phyloP scores from a whole-genome alignment of 2,888 invertebrate species.

The Petrolisthes manimaculis region DNA sequence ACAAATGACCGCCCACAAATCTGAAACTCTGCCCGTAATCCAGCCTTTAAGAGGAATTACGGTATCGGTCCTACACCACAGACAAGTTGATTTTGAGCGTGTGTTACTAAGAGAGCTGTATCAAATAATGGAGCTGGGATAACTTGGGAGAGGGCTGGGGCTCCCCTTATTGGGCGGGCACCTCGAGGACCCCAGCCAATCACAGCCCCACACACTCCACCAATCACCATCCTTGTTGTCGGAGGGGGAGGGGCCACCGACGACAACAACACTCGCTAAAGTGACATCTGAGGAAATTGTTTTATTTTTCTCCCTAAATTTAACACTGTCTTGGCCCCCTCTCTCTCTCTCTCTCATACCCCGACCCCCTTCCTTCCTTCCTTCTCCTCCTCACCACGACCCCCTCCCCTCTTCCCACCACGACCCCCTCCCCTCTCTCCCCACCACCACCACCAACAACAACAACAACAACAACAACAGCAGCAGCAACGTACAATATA shows the following conservation, averaged over 20 bases:
- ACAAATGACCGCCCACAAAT: conserved; percentile 56
- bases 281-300: conserved; percentile 57
- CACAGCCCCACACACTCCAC: conserved; percentile 5
- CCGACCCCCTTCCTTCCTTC: too few relatives aligned
- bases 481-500: neutral
- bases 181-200: conserved; percentile 1
- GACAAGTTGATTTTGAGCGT: conserved; percentile 59
- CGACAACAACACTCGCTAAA: conserved; percentile 9
- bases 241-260: conserved; percentile 30
- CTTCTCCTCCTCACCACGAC: too few relatives aligned
- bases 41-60: conserved; percentile 58
- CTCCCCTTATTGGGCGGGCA: conserved; percentile 33
- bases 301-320: conserved; percentile 55
- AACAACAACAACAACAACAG: too few relatives aligned
- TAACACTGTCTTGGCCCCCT: conserved; percentile 43
- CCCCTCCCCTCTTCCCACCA: too few relatives aligned
- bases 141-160: conserved; percentile 23
- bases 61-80: conserved; percentile 47
- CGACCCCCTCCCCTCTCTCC: too few relatives aligned
- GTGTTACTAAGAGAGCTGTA: conserved; percentile 60
- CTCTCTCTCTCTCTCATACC: too few relatives aligned
- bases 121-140: conserved; percentile 57
- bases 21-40: conserved; percentile 58
- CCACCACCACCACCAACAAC: too few relatives aligned
- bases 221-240: conserved; percentile 38